Base-by-base conservation (phyloP, 1,140 invertebrate genomes). In the Phymastichus coffea region DNA sequence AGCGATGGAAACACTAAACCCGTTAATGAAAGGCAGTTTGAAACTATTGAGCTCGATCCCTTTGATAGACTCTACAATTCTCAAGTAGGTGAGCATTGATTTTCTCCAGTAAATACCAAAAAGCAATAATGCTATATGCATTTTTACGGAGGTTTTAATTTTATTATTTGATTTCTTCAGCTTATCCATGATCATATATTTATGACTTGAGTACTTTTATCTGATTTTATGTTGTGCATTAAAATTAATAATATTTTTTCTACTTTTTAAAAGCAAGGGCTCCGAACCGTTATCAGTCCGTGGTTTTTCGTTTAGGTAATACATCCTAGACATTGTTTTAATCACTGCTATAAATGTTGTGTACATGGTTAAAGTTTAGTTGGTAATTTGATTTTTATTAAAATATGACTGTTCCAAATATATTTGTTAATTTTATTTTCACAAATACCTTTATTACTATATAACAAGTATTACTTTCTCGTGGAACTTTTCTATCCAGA, bases 31-130 rank as follows among this genome's bases (percentile, higher is more conserved):
- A 76, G 78, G 35, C 80, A 82, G 56, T 70, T 80, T 28, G 80
- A 77, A 57, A 79, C 81, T 2, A 80, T 75, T 26, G 82, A 80
- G 14, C 79, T 77, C 1, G 82, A 84, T 67, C 81, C 80, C 17
- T 83, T 79, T 28, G 82, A 84, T 15, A 84, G 83, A 72, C 70
- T 83, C 3, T n/a, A n/a, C n/a, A 78, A 80, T 64, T 78, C 78
- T 49, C 81, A 74, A 73, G 72, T 70, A 59, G 80, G 81, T 82
- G 61, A 78, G 72, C 47, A 44, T 7, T 19, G 6, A 51, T 55
- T 23, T 51, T 63, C 9, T 41, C 15, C 4, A 44, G 17, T 44
- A 44, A 4, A n/a, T n/a, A 20, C 40, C 19, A 6, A 2, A 19
- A 20, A 19, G 19, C 40, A n/a, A n/a, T n/a, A n/a, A n/a, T n/a